phyloP scores from a whole-genome alignment of 2,888 invertebrate genomes.

The Galerucella calmariensis region DNA sequence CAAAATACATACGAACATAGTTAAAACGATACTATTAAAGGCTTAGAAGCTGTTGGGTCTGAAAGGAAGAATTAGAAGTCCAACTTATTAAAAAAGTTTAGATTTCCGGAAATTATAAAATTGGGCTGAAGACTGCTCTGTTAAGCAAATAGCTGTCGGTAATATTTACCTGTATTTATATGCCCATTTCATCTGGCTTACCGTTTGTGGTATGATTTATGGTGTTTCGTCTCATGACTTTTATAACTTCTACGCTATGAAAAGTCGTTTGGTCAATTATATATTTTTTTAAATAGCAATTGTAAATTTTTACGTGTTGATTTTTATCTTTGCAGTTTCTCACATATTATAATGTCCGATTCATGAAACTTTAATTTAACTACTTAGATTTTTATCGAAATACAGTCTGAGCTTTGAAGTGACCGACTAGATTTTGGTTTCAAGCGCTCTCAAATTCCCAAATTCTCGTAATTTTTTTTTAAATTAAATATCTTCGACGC shows the following conservation, averaged over 20 bases:
- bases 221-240: conserved; percentile 29
- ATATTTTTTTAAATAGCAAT: conserved; percentile 23
- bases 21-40: too few relatives aligned
- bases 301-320: conserved; percentile 29
- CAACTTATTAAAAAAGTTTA: too few relatives aligned
- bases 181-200: conserved; percentile 51
- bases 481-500: too few relatives aligned
- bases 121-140: conserved; percentile 45
- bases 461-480: too few relatives aligned
- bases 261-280: conserved; percentile 32
- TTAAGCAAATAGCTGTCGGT: conserved; percentile 56
- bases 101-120: too few relatives aligned
- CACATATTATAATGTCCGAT: neutral
- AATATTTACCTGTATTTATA: conserved; percentile 58
- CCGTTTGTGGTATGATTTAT: conserved; percentile 52
- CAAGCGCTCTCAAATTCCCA: too few relatives aligned
- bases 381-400: neutral
- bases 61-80: too few relatives aligned
- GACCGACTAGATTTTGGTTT: too few relatives aligned
- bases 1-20: too few relatives aligned
- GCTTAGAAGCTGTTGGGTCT: too few relatives aligned
- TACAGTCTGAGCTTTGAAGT: too few relatives aligned
- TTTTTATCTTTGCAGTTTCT: conserved; percentile 13
- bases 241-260: conserved; percentile 33
- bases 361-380: neutral